Base-by-base conservation (phyloP, 2,888 invertebrate genomes). In the Oligia fasciuncula region DNA sequence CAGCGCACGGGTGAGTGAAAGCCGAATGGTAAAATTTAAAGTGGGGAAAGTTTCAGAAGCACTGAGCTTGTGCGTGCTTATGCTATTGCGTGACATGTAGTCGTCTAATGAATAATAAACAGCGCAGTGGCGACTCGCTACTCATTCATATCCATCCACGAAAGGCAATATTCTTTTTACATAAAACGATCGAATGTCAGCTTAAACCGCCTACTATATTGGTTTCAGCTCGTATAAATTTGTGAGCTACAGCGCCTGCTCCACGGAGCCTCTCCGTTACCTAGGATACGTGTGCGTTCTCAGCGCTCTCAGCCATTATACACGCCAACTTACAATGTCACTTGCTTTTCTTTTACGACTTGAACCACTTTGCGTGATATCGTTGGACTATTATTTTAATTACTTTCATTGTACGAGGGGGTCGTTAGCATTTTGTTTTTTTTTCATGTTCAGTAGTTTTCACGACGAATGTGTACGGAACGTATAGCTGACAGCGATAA, bases 21-120 rank as follows among this genome's bases (percentile, higher is more conserved):
- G 83, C 83, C 79, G 85, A 89, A 91, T 87, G 81, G 89, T 90
- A 89, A 89, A 91, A 90, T 92, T 89, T 89, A 83, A 89, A 90
- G 87, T 87, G 88, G 91, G 91, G 89, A 93, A 95, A 94, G 94
- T 95, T 95, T 94, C 92, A 94, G 95, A 94, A 94, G 92, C 94
- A 91, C 92, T 92, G 95, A 91, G 93, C 92, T 92, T 93, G 95
- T 95, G 95, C 96, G 96, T 95, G 96, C 95, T 92, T 91, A 90
- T 90, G 92, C 92, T 93, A 92, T 96, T 94, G 96, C 96, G 96
- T 96, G 96, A 95, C 95, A 94, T 94, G 94, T 94, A 93, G 92
- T 93, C 95, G 94, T 95, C 95, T 96, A 95, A 96, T 96, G 96
- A 96, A 96, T 96, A 96, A 96, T 96, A 95, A 96, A 95, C 96